phyloP scores from a whole-genome alignment of 2,797 vertebrate genomes.

The Sebastes dallii region DNA sequence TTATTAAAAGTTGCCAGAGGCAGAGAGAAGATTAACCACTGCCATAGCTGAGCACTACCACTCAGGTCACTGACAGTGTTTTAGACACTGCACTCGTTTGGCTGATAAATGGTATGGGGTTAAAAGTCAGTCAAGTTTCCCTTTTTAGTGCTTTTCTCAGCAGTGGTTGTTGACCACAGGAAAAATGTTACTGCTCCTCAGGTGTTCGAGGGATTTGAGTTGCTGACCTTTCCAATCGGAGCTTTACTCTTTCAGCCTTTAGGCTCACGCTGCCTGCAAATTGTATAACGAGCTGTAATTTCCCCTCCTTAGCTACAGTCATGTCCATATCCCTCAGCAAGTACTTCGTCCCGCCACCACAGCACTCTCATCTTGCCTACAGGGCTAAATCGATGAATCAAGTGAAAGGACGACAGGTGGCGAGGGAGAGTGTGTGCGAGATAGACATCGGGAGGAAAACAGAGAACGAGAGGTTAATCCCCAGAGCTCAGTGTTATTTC shows the following conservation, averaged over 20 bases:
- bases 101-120: neutral
- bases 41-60: neutral
- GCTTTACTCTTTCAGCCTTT: conserved; percentile 28
- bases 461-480: conserved; percentile 56
- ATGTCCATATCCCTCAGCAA: conserved; percentile 58
- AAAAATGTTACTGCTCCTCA: conserved; percentile 20
- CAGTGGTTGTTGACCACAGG: conserved; percentile 3
- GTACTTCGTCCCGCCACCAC: conserved; percentile 42
- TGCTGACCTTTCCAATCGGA: conserved; percentile 31
- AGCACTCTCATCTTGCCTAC: conserved; percentile 54
- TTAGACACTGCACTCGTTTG: neutral
- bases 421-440: conserved; percentile 14
- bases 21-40: neutral
- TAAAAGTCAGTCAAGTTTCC: conserved; percentile 18
- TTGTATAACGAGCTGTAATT: conserved; percentile 68
- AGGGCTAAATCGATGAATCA: conserved; percentile 74
- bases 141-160: conserved; percentile 14
- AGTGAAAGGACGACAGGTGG: conserved; percentile 49
- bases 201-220: conserved; percentile 19
- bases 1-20: neutral
- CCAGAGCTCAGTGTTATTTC: conserved; percentile 43
- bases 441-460: conserved; percentile 50
- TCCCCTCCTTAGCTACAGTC: conserved; percentile 54
- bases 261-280: conserved; percentile 38
- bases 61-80: neutral